Conservation (phyloP, 2,888 invertebrate genomes). For the Colletes collaris region DNA sequence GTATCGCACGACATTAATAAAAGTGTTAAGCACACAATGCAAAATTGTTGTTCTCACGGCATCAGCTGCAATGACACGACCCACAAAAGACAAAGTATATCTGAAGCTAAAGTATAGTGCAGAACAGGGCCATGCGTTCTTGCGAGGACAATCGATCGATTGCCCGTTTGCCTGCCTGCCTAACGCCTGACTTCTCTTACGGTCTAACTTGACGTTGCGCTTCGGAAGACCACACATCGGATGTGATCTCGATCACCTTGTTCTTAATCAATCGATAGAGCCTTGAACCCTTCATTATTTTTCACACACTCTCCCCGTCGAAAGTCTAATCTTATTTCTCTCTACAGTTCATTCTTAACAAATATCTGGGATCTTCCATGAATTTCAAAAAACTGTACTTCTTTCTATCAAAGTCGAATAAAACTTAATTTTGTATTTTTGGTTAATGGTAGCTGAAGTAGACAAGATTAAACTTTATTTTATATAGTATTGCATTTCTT, state of each 20-base stretch:
- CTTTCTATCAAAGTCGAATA: no score
- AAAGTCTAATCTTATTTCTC: neutral
- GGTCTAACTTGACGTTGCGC: slow-evolving; percentile 46
- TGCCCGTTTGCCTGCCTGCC: slow-evolving; percentile 62
- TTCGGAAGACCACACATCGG: slow-evolving; percentile 36
- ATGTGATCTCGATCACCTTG: slow-evolving; percentile 51
- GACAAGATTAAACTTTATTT: no score
- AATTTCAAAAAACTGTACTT: no score
- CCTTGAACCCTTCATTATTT: slow-evolving; percentile 54
- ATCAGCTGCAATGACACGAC: slow-evolving; percentile 63
- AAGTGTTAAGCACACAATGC: slow-evolving; percentile 28
- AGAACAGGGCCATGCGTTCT: slow-evolving; percentile 70
- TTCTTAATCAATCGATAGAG: slow-evolving; percentile 46
- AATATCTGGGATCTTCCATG: no score
- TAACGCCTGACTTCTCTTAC: slow-evolving; percentile 58
- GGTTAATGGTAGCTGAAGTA: no score
- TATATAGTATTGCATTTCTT: no score
- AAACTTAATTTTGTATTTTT: no score
- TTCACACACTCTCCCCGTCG: slow-evolving; percentile 6
- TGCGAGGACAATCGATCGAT: slow-evolving; percentile 72
- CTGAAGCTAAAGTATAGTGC: slow-evolving; percentile 59
- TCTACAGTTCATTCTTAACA: neutral
- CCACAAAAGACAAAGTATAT: slow-evolving; percentile 69
- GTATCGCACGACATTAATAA: neutral
- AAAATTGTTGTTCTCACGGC: slow-evolving; percentile 60